Evolutionary conservation across 2,888 invertebrate species (phyloP).

Genomic region (Ethmia dodecea): DNA sequence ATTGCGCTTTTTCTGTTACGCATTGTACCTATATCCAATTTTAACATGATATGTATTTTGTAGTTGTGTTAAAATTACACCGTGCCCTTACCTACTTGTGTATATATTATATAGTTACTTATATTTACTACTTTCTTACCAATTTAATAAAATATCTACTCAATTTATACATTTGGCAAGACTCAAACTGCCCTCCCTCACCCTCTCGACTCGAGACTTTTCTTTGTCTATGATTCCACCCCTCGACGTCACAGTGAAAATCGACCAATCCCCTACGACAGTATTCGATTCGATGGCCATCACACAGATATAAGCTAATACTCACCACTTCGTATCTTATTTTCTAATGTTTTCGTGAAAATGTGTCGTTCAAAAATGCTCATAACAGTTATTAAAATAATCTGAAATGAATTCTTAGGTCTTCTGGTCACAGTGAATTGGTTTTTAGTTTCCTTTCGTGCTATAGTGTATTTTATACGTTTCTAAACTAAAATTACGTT

Average conservation of each 20-base stretch:
- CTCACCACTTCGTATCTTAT: conserved; percentile 51
- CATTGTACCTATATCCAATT: too few species aligned
- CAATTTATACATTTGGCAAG: too few species aligned
- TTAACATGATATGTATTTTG: too few species aligned
- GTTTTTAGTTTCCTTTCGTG: conserved; percentile 52
- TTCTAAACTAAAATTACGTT: conserved; percentile 60
- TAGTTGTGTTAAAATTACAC: too few species aligned
- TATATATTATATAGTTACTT: background rate
- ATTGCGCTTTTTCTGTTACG: too few species aligned
- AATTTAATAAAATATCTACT: too few species aligned
- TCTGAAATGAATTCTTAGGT: conserved; percentile 52
- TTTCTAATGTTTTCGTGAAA: conserved; percentile 67
- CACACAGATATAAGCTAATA: conserved; percentile 55
- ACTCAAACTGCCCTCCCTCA: conserved; percentile 26
- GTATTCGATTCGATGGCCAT: conserved; percentile 66
- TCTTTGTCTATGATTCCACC: conserved; percentile 71
- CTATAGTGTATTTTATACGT: conserved; percentile 43
- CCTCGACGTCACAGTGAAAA: conserved; percentile 79
- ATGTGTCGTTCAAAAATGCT: conserved; percentile 53
- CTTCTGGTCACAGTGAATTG: conserved; percentile 46
- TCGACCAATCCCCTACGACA: conserved; percentile 80
- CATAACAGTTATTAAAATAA: conserved; percentile 52
- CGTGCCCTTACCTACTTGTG: too few species aligned
- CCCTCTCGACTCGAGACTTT: conserved; percentile 41
- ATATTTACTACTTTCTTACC: background rate